Percentiles rank a stretch among this genome's conserved stretches.
Evolutionary conservation across 2,797 vertebrate genomes (phyloP).

Genomic region (Onychomys leucogaster): DNA sequence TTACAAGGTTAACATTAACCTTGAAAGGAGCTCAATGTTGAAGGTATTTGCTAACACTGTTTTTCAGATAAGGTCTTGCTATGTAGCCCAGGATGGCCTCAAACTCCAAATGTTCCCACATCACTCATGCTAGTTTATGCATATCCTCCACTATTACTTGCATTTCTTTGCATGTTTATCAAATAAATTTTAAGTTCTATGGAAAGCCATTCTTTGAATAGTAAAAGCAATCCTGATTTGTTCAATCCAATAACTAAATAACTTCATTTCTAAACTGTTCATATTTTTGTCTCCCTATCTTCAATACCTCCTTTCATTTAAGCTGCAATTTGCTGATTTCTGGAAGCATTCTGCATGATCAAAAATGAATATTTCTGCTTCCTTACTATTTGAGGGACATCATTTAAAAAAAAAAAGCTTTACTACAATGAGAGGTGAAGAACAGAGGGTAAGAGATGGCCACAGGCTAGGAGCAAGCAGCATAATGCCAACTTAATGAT

Average conservation of each 20-base stretch:
- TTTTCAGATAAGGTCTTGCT: background rate
- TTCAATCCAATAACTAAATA: background rate
- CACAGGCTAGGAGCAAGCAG: background rate
- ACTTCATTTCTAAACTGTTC: background rate
- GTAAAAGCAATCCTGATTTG: background rate
- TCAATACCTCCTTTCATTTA: constrained; percentile 14
- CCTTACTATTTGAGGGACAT: background rate
- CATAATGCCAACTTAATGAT: background rate
- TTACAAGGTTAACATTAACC: background rate
- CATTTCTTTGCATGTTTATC: background rate
- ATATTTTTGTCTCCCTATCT: background rate
- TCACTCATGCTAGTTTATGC: background rate
- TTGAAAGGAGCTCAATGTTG: background rate
- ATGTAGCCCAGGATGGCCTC: background rate
- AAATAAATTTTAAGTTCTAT: constrained; percentile 22
- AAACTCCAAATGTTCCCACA: background rate
- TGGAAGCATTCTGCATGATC: background rate
- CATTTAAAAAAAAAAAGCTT: constrained; percentile 31
- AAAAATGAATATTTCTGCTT: constrained; percentile 20
- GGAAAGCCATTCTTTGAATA: background rate
- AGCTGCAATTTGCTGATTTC: background rate
- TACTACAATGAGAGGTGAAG: background rate
- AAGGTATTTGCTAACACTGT: background rate
- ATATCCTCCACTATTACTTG: no score
- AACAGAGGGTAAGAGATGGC: no score